phyloP scores from a whole-genome alignment of 1,140 invertebrate genomes.

The Drosophila truncata region DNA sequence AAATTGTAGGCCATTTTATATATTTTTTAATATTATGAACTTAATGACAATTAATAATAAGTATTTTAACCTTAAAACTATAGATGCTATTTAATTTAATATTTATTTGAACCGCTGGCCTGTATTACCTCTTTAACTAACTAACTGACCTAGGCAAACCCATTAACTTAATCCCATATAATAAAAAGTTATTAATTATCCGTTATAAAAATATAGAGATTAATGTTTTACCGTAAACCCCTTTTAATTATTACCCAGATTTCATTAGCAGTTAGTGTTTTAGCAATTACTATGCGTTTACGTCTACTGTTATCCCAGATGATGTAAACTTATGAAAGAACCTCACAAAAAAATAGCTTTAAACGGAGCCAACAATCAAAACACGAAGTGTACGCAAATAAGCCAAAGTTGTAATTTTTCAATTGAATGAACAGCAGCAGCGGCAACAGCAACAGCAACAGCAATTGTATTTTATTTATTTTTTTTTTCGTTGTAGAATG shows the following conservation, averaged over 20 bases:
- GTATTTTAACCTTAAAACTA: neutral
- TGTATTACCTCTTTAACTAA: neutral
- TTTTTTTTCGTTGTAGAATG: slow-evolving; percentile 43
- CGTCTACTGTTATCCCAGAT: slow-evolving; percentile 34
- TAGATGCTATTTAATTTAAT: neutral
- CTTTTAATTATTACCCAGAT: slow-evolving; percentile 6
- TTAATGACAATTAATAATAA: too few relatives aligned
- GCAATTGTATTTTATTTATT: slow-evolving; percentile 27
- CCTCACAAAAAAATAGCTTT: slow-evolving; percentile 6
- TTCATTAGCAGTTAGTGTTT: slow-evolving; percentile 9
- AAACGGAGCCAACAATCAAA: slow-evolving; percentile 25
- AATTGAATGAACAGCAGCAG: slow-evolving; percentile 75
- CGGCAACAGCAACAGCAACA: slow-evolving; percentile 4
- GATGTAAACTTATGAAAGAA: slow-evolving; percentile 23
- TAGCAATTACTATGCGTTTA: slow-evolving; percentile 53
- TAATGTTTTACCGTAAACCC: neutral
- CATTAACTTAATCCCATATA: neutral
- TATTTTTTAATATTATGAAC: too few relatives aligned
- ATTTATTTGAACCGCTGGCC: neutral
- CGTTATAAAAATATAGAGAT: neutral
- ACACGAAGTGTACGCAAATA: slow-evolving; percentile 78
- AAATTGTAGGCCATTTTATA: too few relatives aligned
- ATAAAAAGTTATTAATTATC: neutral
- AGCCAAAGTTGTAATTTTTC: slow-evolving; percentile 80
- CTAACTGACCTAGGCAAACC: too few relatives aligned